Percentiles rank a stretch among this genome's conserved stretches.
Conservation (phyloP, 2,888 invertebrate genomes). For the Drosophila algonquin region DNA sequence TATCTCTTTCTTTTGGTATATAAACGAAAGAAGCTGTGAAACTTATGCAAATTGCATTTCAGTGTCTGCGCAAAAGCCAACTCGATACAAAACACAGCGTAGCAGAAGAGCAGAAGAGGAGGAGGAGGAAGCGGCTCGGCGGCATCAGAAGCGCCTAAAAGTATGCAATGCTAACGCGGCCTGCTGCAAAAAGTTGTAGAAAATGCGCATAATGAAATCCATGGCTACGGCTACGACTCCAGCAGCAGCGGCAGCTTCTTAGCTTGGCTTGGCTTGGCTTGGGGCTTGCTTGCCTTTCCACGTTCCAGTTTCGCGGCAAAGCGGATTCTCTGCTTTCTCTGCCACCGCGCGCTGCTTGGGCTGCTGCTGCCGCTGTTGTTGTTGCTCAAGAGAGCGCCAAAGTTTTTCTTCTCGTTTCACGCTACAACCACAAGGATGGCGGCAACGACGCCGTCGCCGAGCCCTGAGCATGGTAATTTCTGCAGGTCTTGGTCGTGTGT, state of each 20-base stretch:
- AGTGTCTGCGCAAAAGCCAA: conserved; percentile 73
- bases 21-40: conserved; percentile 78
- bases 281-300: conserved; percentile 43
- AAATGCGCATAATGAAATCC: conserved; percentile 81
- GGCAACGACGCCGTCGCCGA: conserved; percentile 36
- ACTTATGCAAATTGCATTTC: conserved; percentile 81
- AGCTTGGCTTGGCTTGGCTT: conserved; percentile 58
- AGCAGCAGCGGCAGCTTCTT: conserved; percentile 65
- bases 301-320: conserved; percentile 53
- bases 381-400: conserved; percentile 57
- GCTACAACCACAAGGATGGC: conserved; percentile 59
- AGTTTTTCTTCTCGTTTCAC: conserved; percentile 72
- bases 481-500: conserved; percentile 44
- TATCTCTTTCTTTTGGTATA: conserved; percentile 49
- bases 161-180: conserved; percentile 74
- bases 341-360: conserved; percentile 22
- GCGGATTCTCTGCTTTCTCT: conserved; percentile 29
- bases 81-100: conserved; percentile 50
- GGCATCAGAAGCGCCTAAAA: conserved; percentile 55
- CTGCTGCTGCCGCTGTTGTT: conserved; percentile 47
- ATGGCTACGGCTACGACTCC: conserved; percentile 50
- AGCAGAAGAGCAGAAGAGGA: conserved; percentile 25
- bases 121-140: conserved; percentile 15
- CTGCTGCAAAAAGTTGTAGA: conserved; percentile 62
- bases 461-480: conserved; percentile 78